These are phyloP conservation scores for Saccostrea cuccullata DNA, from an alignment of 1,140 invertebrate genomes.

Conservation along the genomic window DNA sequence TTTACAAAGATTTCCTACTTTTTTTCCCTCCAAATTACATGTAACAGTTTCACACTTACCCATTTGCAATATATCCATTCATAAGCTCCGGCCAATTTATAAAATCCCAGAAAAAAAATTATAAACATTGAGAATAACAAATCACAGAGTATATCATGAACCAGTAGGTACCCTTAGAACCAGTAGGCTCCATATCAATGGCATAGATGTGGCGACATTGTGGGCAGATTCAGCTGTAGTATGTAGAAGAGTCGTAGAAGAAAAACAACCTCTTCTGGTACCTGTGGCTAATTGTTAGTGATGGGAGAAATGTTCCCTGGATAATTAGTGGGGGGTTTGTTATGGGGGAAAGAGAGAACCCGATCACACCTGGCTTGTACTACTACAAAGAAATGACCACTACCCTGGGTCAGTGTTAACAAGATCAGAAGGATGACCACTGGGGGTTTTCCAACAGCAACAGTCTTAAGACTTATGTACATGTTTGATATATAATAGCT, in stretches of 20 bases:
- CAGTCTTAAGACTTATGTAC: too few species aligned
- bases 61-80: constrained; percentile 25
- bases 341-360: not conserved
- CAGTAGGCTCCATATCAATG: not conserved
- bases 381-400: not conserved
- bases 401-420: not conserved
- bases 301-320: constrained; percentile 21
- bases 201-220: not conserved
- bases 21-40: too few species aligned
- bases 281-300: constrained; percentile 19
- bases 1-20: too few species aligned
- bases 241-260: not conserved
- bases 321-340: not conserved
- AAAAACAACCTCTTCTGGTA: not conserved
- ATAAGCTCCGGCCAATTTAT: not conserved
- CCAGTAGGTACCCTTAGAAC: not conserved
- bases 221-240: not conserved
- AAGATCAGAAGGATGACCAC: too few species aligned
- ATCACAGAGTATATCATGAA: not conserved
- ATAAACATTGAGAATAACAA: not conserved
- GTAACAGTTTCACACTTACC: not conserved
- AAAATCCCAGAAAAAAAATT: not conserved
- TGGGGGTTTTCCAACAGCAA: too few species aligned
- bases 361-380: not conserved
- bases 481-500: too few species aligned